Percentiles rank a stretch among this genome's conserved stretches.
phyloP scores from a whole-genome alignment of 1,140 invertebrate genomes.

The Ruditapes philippinarum region DNA sequence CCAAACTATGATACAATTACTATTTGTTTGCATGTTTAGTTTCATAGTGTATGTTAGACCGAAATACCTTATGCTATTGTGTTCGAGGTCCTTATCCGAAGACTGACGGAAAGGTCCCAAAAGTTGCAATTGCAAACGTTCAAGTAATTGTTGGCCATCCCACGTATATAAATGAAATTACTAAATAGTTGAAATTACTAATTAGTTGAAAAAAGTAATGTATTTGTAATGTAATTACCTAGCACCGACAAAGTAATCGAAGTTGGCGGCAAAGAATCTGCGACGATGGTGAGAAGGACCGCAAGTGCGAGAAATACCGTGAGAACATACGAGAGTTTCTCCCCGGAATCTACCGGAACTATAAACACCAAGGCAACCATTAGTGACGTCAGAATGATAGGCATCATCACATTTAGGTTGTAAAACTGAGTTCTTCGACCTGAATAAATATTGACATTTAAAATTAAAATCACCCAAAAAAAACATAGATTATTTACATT shows the following conservation, averaged over 20 bases:
- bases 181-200: no score
- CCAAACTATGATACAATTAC: no score
- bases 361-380: constrained; percentile 43
- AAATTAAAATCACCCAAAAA: neutral
- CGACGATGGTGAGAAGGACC: constrained; percentile 37
- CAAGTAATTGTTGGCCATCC: no score
- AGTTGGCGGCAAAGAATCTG: constrained; percentile 34
- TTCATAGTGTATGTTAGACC: no score
- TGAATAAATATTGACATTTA: constrained; percentile 18
- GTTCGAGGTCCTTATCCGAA: no score
- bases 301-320: constrained; percentile 37
- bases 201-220: no score
- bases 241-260: constrained; percentile 45
- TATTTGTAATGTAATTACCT: no score
- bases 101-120: no score
- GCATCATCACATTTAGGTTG: constrained; percentile 54
- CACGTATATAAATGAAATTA: no score
- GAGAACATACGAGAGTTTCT: constrained; percentile 61
- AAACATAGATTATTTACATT: neutral
- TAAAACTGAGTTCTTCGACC: constrained; percentile 38
- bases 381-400: constrained; percentile 46
- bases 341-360: constrained; percentile 45
- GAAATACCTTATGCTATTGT: no score
- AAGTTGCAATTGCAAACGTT: no score
- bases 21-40: no score